Base-by-base conservation (phyloP, 2,797 vertebrate genomes). In the Distichodus sexfasciatus region DNA sequence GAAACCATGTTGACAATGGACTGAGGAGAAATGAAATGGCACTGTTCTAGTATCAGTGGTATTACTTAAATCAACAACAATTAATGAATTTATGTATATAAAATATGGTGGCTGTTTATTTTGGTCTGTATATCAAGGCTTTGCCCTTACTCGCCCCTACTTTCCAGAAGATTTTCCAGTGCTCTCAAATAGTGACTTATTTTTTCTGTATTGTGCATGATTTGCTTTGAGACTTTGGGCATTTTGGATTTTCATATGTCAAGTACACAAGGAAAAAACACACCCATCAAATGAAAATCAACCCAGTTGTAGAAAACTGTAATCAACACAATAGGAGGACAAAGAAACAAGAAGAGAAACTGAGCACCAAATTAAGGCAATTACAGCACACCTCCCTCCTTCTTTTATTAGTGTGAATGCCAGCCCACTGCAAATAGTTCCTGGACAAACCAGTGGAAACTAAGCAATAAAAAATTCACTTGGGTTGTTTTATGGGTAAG, bases 391-490 rank as follows among this genome's bases (percentile, higher is more conserved):
- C 41, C 35, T 31, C 67, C 43, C 62, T 43, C 26, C 46, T 43
- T 38, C 31, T 51, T 74, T 74, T 60, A 64, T 47, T 47, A 69
- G 67, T 47, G 11, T 38, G n/a, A 69, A 66, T 10, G 35, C 44
- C 29, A 2, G 36, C 51, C 46, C 33, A 54, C 53, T 68, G 64
- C 69, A 66, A 72, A 75, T 41, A 26, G 64, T 35, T 75, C 48
- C 73, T 75, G 73, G 69, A 72, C 46, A 46, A 66, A 55, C 40
- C 76, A 59, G 48, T 75, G 73, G 76, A 78, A 75, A 75, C 60
- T 66, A 15, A 53, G 59, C 51, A 63, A 61, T 72, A 75, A 72
- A 75, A 59, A 66, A 69, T 76, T 55, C 54, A 46, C 46, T 64
- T 33, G 68, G 57, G 59, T 26, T 17, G 7, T 15, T 75, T 77